These are phyloP conservation scores for Anaspis maculata DNA, from an alignment of 2,888 invertebrate species.

Conservation along the genomic window DNA sequence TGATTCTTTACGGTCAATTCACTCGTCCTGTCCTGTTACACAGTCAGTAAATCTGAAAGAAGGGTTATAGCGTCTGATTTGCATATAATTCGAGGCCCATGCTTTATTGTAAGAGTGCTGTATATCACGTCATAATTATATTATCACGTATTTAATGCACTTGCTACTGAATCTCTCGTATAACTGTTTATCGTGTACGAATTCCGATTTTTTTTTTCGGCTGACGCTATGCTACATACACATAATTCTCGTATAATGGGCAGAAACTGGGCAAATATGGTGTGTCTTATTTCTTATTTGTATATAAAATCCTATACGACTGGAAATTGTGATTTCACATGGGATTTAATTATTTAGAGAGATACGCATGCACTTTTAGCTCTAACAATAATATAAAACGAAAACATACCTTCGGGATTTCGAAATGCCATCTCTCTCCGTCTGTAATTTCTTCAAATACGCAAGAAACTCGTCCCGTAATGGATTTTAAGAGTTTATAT, in stretches of 20 bases:
- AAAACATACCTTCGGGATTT: not conserved
- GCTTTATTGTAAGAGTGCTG: not conserved
- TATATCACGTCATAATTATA: not conserved
- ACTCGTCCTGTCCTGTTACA: constrained; percentile 22
- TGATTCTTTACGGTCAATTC: constrained; percentile 16
- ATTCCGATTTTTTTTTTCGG: no score
- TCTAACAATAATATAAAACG: no score
- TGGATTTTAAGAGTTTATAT: constrained; percentile 33
- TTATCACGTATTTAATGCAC: not conserved
- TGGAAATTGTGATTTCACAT: no score
- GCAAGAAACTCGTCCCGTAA: constrained; percentile 7
- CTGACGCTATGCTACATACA: no score
- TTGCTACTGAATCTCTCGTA: not conserved
- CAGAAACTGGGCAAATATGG: no score
- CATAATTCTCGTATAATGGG: no score
- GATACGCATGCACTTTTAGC: no score
- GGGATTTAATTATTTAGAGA: no score
- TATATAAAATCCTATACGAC: no score
- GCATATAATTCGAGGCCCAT: constrained; percentile 15
- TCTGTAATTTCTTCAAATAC: not conserved
- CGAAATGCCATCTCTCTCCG: not conserved
- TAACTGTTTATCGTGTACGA: no score
- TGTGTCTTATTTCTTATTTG: no score
- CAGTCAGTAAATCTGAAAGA: constrained; percentile 19
- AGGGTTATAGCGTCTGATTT: constrained; percentile 24